Percentiles rank a stretch among this genome's conserved stretches.
Conservation (phyloP, 2,797 vertebrate species). For the Okamejei kenojei region DNA sequence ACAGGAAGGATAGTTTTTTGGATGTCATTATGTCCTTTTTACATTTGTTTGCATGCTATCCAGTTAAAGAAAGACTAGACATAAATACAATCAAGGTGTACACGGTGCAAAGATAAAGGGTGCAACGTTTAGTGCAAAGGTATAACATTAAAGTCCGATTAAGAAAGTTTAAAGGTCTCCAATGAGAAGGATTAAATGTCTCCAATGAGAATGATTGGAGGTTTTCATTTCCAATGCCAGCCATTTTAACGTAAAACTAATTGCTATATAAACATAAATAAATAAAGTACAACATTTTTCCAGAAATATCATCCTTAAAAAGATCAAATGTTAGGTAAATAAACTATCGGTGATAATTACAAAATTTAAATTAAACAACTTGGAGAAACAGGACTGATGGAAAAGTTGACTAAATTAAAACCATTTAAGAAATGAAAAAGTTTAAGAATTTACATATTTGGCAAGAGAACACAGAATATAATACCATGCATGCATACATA, state of each 20-base stretch:
- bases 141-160: too few relatives aligned
- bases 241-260: constrained; percentile 19
- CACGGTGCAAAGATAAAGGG: too few relatives aligned
- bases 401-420: constrained; percentile 36
- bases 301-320: neutral
- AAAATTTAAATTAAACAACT: neutral
- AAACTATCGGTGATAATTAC: neutral
- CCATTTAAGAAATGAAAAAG: constrained; percentile 32
- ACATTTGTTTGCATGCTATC: too few relatives aligned
- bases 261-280: neutral
- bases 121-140: neutral
- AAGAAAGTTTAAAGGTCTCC: too few relatives aligned
- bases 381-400: neutral
- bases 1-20: too few relatives aligned
- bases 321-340: neutral
- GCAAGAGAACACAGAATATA: constrained; percentile 24
- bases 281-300: neutral
- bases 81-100: too few relatives aligned
- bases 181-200: too few relatives aligned
- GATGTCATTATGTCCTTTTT: too few relatives aligned
- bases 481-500: neutral
- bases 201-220: neutral
- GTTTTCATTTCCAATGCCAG: constrained; percentile 1
- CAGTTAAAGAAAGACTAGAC: too few relatives aligned
- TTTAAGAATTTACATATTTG: constrained; percentile 19